Evolutionary conservation across 2,797 vertebrate species (phyloP), one percentile per base, ranked within the genome.

Genomic region (Ceryle rudis): DNA sequence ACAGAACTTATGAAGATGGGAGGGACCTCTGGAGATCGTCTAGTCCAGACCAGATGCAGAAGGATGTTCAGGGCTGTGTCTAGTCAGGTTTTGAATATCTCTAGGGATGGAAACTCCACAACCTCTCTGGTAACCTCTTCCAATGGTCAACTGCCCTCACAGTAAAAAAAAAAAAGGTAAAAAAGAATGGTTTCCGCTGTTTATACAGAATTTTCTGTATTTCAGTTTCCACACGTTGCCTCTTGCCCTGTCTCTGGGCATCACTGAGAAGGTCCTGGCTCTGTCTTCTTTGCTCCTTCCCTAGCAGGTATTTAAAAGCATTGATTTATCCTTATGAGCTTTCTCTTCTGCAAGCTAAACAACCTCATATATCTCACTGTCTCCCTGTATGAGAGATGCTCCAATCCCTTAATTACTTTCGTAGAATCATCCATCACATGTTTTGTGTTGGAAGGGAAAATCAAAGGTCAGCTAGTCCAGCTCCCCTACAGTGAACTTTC

Each of bases 131-230:
- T 5, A 42, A 31, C 14, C 55, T 2, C 3, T 54, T 46, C 16
- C 19, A 6, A 2, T 6, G 12, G 17, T 41, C 42, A 44, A 2
- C 5, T 29, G 3, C 33, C 4, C 33, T 49, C 19, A 19, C 3
- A 61, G 11, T 7, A 12, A 46, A n/a, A 47, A 23, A 2, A 11
- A 35, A 42, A 22, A 2, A 11, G 39, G 39, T 25, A 49, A 49
- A 25, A 14, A 55, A 20, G 31, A n/a, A 42, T 18, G 3, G 3
- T 81, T 65, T 71, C 4, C 5, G 66, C 3, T 31, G 7, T 46
- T 82, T 31, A 15, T 44, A 67, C 3, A 46, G 29, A 44, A 19
- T 49, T 82, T 41, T 29, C 18, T 33, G 6, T 11, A 12, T 72
- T 75, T 83, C 31, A 8, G 0, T 61, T 54, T 62, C 47, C 57